Evolutionary conservation across 2,113 vertebrate species (phyloP), one percentile per base, ranked within the genome.

Genomic region (Anguilla japonica): DNA sequence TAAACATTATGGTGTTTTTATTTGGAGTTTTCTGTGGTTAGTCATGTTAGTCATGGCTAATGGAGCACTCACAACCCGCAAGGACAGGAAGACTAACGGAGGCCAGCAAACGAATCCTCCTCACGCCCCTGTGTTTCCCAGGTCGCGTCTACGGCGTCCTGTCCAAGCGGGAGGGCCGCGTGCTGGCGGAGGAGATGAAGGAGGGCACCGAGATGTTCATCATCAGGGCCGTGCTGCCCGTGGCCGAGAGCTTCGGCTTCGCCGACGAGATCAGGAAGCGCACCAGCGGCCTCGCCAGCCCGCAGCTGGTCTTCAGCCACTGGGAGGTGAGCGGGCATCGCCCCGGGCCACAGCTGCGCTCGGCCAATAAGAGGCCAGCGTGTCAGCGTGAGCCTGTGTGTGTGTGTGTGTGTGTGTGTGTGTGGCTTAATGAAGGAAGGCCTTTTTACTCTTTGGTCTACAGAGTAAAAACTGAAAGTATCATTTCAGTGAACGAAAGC

Each of bases 211-310:
- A 98, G 87, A 93, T 99, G 95, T 99, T 99, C 93, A 96, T 96
- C 93, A 98, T 99, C 92, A 98, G 96, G 90, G 98, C 98, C 0
- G 95, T 97, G 71, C 95, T 99, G 87, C 98, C 98, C 0, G 98
- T 99, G 22, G 98, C 98, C 0, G 98, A 99, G 90, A 99, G 98
- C 94, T 99, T 99, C 8, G 98, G 98, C 0, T 99, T 99, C 85
- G 98, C 98, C 0, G 98, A 99, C 75, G 98, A 99, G 92, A 98
- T 99, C 93, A 95, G 98, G 90, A 99, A 99, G 92, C 94, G 96
- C 89, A 99, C 98, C 5, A 99, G 98, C 16, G 98, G 98, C 83
- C 92, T 99, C 93, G 98, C 98, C 89, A 99, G 98, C 92, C 98
- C 98, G 0, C 98, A 99, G 92, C 95, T 99, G 92, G 94, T 99